Conservation (phyloP, 1,140 invertebrate genomes). For the Potamilus streckersoni region DNA sequence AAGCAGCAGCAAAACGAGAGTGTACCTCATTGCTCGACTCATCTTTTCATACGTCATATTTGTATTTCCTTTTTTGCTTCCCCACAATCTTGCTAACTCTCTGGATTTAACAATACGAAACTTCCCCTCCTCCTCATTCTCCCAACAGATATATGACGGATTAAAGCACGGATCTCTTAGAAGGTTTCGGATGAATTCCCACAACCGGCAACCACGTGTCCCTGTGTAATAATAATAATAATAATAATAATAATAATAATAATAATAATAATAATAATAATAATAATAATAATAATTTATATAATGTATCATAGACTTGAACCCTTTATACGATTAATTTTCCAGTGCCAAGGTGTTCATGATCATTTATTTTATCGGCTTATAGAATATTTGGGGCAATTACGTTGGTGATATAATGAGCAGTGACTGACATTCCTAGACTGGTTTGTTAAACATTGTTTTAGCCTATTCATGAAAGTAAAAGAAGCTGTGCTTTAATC, state of each 20-base stretch:
- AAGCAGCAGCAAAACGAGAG: too few species aligned
- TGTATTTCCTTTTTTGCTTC: constrained; percentile 83
- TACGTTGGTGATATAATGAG: too few species aligned
- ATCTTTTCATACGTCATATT: constrained; percentile 95
- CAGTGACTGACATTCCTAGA: too few species aligned
- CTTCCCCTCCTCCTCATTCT: constrained; percentile 83
- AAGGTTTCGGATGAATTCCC: constrained; percentile 58
- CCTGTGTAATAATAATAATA: constrained; percentile 14
- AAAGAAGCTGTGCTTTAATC: too few species aligned
- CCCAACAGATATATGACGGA: constrained; percentile 78
- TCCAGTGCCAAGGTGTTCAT: too few species aligned
- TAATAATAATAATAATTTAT: too few species aligned
- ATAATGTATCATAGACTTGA: too few species aligned
- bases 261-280: constrained; percentile 5
- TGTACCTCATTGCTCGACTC: constrained; percentile 88
- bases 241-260: background rate
- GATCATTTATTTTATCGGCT: too few species aligned
- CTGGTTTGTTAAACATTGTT: too few species aligned
- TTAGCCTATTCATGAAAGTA: too few species aligned
- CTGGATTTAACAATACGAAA: constrained; percentile 88
- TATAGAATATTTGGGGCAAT: too few species aligned
- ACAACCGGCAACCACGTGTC: constrained; percentile 40
- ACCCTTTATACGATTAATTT: too few species aligned
- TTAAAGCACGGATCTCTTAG: constrained; percentile 42
- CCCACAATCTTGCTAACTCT: constrained; percentile 88